These are phyloP conservation scores for Porphyrio hochstetteri DNA, from an alignment of 2,113 vertebrate genomes.

Conservation along the genomic window DNA sequence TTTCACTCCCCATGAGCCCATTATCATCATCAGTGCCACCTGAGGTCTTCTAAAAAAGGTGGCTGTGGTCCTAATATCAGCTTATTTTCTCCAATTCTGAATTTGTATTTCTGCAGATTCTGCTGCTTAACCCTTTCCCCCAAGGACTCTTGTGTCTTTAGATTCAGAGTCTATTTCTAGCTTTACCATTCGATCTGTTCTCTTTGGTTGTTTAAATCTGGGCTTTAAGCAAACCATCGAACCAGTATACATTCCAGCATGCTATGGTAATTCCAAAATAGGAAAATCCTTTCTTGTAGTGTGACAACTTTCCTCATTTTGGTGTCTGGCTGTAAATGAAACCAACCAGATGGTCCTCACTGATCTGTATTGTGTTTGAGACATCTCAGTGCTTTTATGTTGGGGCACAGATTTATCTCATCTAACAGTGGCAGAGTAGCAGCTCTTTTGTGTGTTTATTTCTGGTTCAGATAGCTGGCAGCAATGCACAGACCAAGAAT, in stretches of 20 bases:
- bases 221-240: background rate
- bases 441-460: conserved; percentile 39
- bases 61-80: background rate
- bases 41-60: background rate
- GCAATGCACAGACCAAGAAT: background rate
- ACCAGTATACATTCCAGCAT: background rate
- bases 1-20: background rate
- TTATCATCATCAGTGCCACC: background rate
- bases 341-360: conserved; percentile 57
- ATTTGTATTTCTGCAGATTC: background rate
- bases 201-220: background rate
- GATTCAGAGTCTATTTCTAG: background rate
- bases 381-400: conserved; percentile 44
- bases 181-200: background rate
- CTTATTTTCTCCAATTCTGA: background rate
- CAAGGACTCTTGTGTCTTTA: background rate
- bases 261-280: background rate
- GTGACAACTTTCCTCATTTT: conserved; percentile 23
- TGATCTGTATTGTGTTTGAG: conserved; percentile 37
- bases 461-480: conserved; percentile 23
- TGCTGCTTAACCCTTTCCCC: background rate
- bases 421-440: conserved; percentile 29
- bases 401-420: conserved; percentile 46
- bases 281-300: background rate
- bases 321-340: conserved; percentile 29